Percentiles rank a stretch among this genome's conserved stretches.
These are phyloP conservation scores for Carcina quercana DNA, from an alignment of 2,888 invertebrate genomes.

Conservation along the genomic window DNA sequence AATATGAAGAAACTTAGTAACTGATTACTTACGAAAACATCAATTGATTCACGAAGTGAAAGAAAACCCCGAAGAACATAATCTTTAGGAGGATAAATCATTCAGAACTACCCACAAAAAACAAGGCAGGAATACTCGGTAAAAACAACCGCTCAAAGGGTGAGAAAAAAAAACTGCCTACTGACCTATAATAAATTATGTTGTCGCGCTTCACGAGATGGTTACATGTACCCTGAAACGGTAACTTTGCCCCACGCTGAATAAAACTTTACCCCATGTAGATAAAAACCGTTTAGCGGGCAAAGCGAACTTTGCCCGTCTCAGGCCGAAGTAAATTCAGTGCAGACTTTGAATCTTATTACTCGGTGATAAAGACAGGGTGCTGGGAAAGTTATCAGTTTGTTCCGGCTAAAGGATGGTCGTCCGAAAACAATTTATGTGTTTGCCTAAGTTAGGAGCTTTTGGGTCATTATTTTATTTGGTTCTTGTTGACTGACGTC, in stretches of 20 bases:
- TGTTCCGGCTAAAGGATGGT: conserved; percentile 37
- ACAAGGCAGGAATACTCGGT: conserved; percentile 21
- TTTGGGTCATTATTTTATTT: conserved; percentile 47
- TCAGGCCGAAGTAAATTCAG: conserved; percentile 2
- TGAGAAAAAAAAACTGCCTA: conserved; percentile 44
- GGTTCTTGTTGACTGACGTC: conserved; percentile 9
- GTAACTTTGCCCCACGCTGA: conserved; percentile 6
- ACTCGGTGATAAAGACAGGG: conserved; percentile 19
- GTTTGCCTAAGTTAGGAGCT: conserved; percentile 51
- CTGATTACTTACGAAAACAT: no score
- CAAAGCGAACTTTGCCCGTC: conserved; percentile 8
- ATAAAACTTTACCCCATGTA: conserved; percentile 16
- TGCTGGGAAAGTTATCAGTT: conserved; percentile 30
- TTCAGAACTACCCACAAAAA: conserved; percentile 14
- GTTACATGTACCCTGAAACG: conserved; percentile 25
- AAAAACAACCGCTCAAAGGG: conserved; percentile 36
- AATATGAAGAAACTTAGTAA: no score
- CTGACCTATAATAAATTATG: conserved; percentile 47
- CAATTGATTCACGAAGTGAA: no score
- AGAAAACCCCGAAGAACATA: no score
- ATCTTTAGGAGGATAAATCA: no score
- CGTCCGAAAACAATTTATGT: conserved; percentile 55
- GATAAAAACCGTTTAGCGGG: conserved; percentile 17
- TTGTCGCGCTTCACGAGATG: conserved; percentile 40
- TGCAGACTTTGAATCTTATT: conserved; percentile 16